Conservation (phyloP, 2,797 vertebrate genomes). For the Scolopax bukidnonensis region DNA sequence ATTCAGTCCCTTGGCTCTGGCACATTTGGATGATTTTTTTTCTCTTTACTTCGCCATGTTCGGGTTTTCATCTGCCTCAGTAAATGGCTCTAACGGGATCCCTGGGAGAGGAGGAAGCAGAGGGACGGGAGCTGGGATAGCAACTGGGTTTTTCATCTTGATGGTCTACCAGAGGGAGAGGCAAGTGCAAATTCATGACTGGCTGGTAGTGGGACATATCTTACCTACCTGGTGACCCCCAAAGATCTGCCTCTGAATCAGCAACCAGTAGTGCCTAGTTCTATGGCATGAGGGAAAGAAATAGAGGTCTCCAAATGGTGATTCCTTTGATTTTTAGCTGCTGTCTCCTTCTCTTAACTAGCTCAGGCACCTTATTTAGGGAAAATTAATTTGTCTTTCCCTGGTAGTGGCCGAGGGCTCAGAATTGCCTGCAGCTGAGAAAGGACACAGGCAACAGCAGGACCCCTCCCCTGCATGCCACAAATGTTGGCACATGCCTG, state of each 20-base stretch:
- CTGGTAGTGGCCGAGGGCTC: background rate
- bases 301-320: fast-evolving
- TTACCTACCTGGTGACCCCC: background rate
- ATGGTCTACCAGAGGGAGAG: background rate
- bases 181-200: background rate
- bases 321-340: background rate
- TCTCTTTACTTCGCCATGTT: background rate
- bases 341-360: background rate
- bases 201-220: background rate
- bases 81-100: background rate
- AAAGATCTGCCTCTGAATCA: background rate
- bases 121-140: background rate
- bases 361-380: background rate
- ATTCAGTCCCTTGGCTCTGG: background rate
- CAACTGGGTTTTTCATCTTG: background rate
- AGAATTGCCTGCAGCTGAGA: background rate
- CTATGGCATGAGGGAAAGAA: background rate
- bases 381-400: background rate
- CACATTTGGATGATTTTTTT: background rate
- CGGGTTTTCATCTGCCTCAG: background rate
- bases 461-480: background rate
- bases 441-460: background rate
- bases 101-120: background rate
- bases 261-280: background rate
- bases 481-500: fast-evolving